Percentiles rank a stretch among this genome's conserved stretches.
Conservation (phyloP, 1,140 invertebrate species). For the Drosophila pseudoananassae region DNA sequence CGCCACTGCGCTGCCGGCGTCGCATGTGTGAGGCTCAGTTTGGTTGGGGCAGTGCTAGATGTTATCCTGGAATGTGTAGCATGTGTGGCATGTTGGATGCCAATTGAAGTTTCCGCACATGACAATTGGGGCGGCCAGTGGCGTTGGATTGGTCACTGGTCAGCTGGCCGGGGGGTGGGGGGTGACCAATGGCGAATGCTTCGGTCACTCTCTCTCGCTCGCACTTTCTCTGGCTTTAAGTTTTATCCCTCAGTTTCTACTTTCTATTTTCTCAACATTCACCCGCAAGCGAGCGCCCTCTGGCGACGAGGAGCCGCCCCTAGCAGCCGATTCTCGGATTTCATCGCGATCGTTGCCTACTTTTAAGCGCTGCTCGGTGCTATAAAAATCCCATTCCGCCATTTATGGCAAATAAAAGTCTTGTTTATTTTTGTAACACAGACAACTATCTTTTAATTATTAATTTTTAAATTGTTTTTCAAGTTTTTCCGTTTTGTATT, state of each 20-base stretch:
- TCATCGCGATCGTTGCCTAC: constrained; percentile 48
- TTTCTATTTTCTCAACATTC: background rate
- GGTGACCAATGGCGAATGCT: constrained; percentile 19
- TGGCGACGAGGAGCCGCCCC: background rate
- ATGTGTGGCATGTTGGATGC: constrained; percentile 34
- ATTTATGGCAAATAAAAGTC: constrained; percentile 30
- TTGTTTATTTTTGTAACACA: constrained; percentile 73
- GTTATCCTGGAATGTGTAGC: constrained; percentile 11
- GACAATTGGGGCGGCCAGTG: constrained; percentile 64
- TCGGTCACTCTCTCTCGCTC: background rate
- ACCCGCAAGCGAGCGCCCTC: background rate
- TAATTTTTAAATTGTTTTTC: constrained; percentile 58
- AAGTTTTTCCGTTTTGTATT: constrained; percentile 12
- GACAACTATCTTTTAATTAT: constrained; percentile 80
- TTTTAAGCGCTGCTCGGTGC: constrained; percentile 33
- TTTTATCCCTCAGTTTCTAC: background rate
- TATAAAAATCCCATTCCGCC: constrained; percentile 26
- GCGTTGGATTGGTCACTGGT: constrained; percentile 66
- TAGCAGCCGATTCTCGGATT: background rate
- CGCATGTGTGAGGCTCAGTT: constrained; percentile 21
- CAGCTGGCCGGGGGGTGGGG: background rate
- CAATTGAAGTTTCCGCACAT: constrained; percentile 70
- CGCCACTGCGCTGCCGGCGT: constrained; percentile 19
- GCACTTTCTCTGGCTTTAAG: constrained; percentile 4
- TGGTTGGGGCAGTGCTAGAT: background rate